Conservation (phyloP, 1,140 invertebrate species). For the Oncopeltus fasciatus region DNA sequence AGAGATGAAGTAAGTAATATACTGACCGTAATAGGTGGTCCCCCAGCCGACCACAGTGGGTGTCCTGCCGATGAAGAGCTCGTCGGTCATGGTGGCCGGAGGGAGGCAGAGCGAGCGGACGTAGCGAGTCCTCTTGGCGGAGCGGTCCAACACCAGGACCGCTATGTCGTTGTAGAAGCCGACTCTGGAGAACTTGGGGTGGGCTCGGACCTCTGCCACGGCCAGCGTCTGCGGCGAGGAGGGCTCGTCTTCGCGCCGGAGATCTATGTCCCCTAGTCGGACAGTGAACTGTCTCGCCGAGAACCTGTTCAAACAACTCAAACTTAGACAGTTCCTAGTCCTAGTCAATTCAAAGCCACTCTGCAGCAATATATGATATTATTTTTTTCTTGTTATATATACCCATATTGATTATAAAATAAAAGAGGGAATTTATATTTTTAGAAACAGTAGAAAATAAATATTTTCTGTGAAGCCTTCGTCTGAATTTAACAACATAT, state of each 20-base stretch:
- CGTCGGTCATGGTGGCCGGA: constrained; percentile 35
- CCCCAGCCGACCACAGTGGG: constrained; percentile 88
- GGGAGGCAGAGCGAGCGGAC: constrained; percentile 80
- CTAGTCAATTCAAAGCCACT: too few species aligned
- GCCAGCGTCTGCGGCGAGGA: constrained; percentile 60
- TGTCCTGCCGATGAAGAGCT: constrained; percentile 50
- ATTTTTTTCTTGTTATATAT: too few species aligned
- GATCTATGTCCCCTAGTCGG: constrained; percentile 72
- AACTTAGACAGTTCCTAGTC: too few species aligned
- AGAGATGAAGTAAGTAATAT: too few species aligned
- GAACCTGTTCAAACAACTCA: constrained; percentile 41
- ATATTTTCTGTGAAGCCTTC: too few species aligned
- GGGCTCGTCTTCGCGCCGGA: constrained; percentile 64
- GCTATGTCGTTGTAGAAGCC: constrained; percentile 89
- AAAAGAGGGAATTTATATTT: too few species aligned
- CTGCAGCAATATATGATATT: too few species aligned
- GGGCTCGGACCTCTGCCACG: constrained; percentile 60
- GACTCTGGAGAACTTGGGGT: constrained; percentile 64
- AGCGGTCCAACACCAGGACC: constrained; percentile 54
- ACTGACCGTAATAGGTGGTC: constrained; percentile 59
- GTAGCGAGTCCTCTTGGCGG: constrained; percentile 63
- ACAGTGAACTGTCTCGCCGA: constrained; percentile 74
- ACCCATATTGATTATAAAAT: too few species aligned
- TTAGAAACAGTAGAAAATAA: too few species aligned
- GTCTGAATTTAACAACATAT: too few species aligned